A percentile compares a stretch with the other conserved stretches of the same genome.
Evolutionary conservation across 2,113 vertebrate species (phyloP).

Genomic region (Sclerurus mexicanus): DNA sequence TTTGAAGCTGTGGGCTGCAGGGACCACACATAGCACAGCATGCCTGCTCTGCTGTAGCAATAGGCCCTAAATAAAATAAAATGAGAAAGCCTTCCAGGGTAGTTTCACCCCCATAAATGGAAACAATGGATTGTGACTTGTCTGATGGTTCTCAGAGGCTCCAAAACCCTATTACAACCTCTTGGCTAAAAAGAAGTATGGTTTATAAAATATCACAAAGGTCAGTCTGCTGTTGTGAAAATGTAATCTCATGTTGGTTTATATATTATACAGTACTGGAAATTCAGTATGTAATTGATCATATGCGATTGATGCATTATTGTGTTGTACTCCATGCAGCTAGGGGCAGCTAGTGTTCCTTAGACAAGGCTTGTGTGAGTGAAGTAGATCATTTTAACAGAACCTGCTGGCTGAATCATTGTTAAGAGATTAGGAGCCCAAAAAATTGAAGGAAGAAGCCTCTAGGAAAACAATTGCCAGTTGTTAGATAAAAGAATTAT

Average conservation of each 20-base stretch:
- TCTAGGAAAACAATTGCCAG: neutral
- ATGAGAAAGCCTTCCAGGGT: neutral
- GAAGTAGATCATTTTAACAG: neutral
- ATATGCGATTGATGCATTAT: neutral
- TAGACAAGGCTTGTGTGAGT: neutral
- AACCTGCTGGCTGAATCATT: neutral
- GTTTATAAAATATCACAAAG: neutral
- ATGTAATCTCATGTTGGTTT: neutral
- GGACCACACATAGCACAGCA: neutral
- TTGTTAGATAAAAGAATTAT: neutral
- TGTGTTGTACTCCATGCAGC: neutral
- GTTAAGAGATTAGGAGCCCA: neutral
- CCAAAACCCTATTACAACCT: neutral
- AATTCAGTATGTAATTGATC: neutral
- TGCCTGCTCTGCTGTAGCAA: neutral
- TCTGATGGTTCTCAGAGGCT: neutral
- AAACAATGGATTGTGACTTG: neutral
- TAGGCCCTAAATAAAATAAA: neutral
- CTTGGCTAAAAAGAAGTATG: neutral
- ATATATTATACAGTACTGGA: neutral
- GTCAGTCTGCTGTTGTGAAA: neutral
- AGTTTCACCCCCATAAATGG: neutral
- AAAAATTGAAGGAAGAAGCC: neutral
- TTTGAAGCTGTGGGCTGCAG: neutral
- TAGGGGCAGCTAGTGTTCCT: conserved; percentile 33